Base-by-base conservation (phyloP, 2,888 invertebrate species). In the Lithophane leautieri region DNA sequence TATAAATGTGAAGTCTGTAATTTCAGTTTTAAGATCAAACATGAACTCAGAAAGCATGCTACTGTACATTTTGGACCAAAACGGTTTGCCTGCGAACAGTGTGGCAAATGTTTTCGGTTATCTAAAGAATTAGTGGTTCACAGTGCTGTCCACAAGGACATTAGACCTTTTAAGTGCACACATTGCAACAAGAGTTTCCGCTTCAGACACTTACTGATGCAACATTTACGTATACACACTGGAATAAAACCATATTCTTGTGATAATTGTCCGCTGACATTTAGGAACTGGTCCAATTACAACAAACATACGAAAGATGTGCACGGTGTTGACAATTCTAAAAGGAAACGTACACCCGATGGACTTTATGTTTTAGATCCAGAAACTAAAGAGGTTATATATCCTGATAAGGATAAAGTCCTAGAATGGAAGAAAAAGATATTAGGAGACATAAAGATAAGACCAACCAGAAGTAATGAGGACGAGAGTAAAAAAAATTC, bases 241-340 rank as follows among this genome's bases (percentile, higher is more conserved):
- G 97, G 97, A 0, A 97, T 97, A 63, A 97, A 98, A 61, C 98
- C 98, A 0, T 98, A 98, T 90, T 97, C 97, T 81, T 98, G 98
- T 89, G 97, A 97, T 75, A 93, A 96, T 16, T 81, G 81, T 22
- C 7, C 65, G 0, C 12, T 22, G 93, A 94, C 97, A 87, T 98
- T 98, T 86, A 98, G 98, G 0, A 98, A 98, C 91, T 98, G 98
- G 98, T 98, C 98, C 0, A 98, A 98, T 93, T 98, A 98, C 88
- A 98, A 98, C 89, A 98, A 98, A 87, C 98, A 98, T 90, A 98
- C 98, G 97, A 98, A 98, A 93, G 94, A 98, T 34, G 94, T 98
- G 40, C 98, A 98, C 81, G 97, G 97, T 54, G 96, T 88, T 2
- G 94, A 94, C 67, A 95, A 93, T 0, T 93, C 95, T 0, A 95